phyloP scores from a whole-genome alignment of 1,140 invertebrate species.

The Planococcus citri region DNA sequence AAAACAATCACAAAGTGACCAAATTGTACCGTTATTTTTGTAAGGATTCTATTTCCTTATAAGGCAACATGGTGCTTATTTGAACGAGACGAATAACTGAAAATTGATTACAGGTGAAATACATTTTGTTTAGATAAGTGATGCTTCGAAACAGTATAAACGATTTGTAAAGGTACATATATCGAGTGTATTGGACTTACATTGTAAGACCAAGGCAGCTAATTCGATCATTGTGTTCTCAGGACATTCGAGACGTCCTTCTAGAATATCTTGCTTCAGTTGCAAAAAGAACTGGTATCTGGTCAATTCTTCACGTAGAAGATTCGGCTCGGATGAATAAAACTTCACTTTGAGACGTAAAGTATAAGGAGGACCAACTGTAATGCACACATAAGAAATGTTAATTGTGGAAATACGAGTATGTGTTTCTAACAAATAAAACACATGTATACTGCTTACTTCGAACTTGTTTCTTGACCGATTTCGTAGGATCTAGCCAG shows the following conservation, averaged over 20 bases:
- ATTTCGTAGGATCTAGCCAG: conserved; percentile 96
- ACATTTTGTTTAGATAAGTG: neutral
- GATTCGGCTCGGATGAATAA: conserved; percentile 95
- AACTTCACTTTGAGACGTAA: conserved; percentile 95
- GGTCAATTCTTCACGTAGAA: conserved; percentile 82
- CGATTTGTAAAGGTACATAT: neutral
- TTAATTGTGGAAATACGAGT: too few relatives aligned
- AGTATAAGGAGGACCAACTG: conserved; percentile 91
- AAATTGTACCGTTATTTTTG: neutral
- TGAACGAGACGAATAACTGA: neutral
- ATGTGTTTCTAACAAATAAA: neutral
- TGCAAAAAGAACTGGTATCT: conserved; percentile 95
- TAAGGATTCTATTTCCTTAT: neutral
- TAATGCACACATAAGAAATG: too few relatives aligned
- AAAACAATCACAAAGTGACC: neutral
- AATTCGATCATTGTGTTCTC: conserved; percentile 72
- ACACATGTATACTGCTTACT: conserved; percentile 51
- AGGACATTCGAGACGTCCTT: conserved; percentile 73
- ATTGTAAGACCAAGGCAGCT: conserved; percentile 83
- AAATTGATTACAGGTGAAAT: neutral
- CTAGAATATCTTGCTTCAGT: conserved; percentile 86
- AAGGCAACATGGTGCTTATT: neutral
- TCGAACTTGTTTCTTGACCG: conserved; percentile 97
- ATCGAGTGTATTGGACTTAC: conserved; percentile 42
- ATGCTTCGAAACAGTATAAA: neutral